Base-by-base conservation (phyloP, 2,797 vertebrate genomes). In the Coluber constrictor region DNA sequence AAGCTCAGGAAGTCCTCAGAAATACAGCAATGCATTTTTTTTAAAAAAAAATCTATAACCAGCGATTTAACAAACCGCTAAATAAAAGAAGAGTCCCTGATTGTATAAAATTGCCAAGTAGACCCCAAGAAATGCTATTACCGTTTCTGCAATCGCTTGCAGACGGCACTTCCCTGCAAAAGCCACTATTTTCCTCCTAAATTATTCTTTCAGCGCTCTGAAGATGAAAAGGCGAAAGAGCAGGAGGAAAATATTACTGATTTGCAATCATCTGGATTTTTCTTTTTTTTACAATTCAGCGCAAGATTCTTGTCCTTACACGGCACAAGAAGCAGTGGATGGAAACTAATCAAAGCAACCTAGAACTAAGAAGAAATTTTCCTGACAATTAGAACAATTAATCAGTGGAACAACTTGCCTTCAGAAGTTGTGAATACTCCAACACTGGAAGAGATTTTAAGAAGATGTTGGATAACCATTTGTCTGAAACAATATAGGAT, bases 81-180 rank as follows among this genome's bases (percentile, higher is more conserved):
- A 96, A 95, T 94, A 94, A 95, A 96, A 92, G 90, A 95, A 93
- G 89, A 51, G 96, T 94, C 94, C 79, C 94, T 86, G 93, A 97
- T 96, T 94, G 95, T 92, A 93, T 86, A 87, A 95, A 95, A 95
- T 88, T 94, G 89, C 90, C 70, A 91, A 93, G 91, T 54, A 94
- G 93, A 96, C 95, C 94, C 94, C 95, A 96, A 96, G 94, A 83
- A 96, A 97, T 90, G 89, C 43, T 95, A 20, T 95, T 94, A 96
- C 1, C 12, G 89, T 89, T 96, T 95, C 90, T 63, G 61, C 63
- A 95, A 66, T 87, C 25, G 57, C 93, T 95, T 90, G 83, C 51
- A 90, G 91, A 86, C 86, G 92, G 63, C 88, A 61, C 23, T 94
- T 94, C 0, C 1, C 23, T 93, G 89, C 91, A 88, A 93, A 92